Evolutionary conservation across 1,140 invertebrate species (phyloP).

Genomic region (Drosophila lacteicornis): DNA sequence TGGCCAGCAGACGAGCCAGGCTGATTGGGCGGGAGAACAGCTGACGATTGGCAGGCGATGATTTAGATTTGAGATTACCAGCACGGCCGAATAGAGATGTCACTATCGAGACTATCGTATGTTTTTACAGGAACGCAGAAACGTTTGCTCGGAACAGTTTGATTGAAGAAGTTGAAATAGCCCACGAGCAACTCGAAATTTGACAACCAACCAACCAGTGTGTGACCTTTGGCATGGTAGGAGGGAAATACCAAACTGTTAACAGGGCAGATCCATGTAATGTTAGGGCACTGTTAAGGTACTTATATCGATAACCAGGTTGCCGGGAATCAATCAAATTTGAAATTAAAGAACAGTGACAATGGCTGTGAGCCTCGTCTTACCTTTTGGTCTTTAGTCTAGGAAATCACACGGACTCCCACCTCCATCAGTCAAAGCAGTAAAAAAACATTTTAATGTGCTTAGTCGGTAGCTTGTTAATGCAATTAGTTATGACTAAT

Average conservation of each 20-base stretch:
- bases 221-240: slow-evolving; percentile 33
- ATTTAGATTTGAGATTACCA: no score
- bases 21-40: slow-evolving; percentile 8
- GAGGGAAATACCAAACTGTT: background rate
- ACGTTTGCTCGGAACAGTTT: background rate
- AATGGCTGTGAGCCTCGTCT: no score
- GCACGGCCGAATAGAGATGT: no score
- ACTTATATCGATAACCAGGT: background rate
- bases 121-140: background rate
- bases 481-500: no score
- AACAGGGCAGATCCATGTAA: background rate
- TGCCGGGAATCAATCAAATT: background rate
- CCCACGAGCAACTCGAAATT: slow-evolving; percentile 1
- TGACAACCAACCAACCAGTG: background rate
- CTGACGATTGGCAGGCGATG: slow-evolving; percentile 1
- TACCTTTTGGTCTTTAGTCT: no score
- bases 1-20: slow-evolving; percentile 2
- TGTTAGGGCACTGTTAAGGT: background rate
- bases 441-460: background rate
- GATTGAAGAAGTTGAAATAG: slow-evolving; percentile 15
- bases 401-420: no score
- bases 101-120: no score
- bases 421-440: no score
- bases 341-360: background rate
- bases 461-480: no score